Evolutionary conservation across 2,797 vertebrate genomes (phyloP), one percentile per base, ranked within the genome.

Genomic region (Setipinna tenuifilis): DNA sequence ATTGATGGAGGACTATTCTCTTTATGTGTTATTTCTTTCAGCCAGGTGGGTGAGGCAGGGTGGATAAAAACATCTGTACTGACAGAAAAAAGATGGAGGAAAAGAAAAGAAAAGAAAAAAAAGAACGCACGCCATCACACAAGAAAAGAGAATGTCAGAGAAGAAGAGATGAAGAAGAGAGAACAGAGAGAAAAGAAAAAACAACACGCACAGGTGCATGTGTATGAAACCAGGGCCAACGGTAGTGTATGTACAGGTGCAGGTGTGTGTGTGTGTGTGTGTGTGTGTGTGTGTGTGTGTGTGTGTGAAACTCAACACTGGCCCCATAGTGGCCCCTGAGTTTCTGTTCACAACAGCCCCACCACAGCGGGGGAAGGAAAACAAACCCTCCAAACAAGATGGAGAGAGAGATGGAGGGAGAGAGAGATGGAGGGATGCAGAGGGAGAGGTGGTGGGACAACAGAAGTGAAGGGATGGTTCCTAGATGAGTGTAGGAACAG

Each of bases 351-450:
- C 65, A 68, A 35, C 68, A 75, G 31, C 68, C 16, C 68, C 68
- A 14, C 68, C 68, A 14, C 62, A 28, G 23, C 7, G 6, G 7
- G n/a, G 10, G 62, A 65, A 35, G 14, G 25, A 25, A 35, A 71
- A 62, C 25, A 62, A 62, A 25, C n/a, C 2, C n/a, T 65, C 61
- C 1, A 2, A 65, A 54, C 35, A 14, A 54, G 50, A 16, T 21
- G 68, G 54, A 59, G 25, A 65, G 14, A 41, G n/a, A 85, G 6
- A 16, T 21, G 23, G 14, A 82, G 25, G 78, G 59, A 80, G n/a
- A 59, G 28, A 61, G 28, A 91, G 88, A 87, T 83, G 80, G 3
- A 85, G 62, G 81, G 78, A 85, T 68, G 85, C 17, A 86, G 78
- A 83, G 86, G 21, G 80, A 11, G 65, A 82, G 57, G 9, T 10